Conservation (phyloP, 2,888 invertebrate genomes). For the Trachelus stipa region DNA sequence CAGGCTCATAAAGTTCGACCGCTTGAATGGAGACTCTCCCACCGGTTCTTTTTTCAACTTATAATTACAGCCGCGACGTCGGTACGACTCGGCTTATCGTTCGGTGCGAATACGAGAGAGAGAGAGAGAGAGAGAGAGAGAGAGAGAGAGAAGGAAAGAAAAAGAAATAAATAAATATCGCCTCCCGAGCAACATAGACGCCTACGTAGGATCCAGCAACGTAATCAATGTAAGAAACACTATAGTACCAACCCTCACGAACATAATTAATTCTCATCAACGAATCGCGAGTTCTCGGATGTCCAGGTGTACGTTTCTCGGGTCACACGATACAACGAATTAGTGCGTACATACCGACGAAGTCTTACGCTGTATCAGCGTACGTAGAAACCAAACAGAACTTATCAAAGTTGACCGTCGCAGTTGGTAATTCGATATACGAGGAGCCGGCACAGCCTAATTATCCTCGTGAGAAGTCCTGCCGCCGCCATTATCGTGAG, state of each 20-base stretch:
- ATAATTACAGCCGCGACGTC: constrained; percentile 22
- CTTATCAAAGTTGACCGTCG: constrained; percentile 17
- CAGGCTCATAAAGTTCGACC: constrained; percentile 25
- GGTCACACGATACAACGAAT: not conserved
- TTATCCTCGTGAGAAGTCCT: not conserved
- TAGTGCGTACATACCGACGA: not conserved
- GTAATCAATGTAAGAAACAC: not conserved
- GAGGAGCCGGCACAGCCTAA: not conserved
- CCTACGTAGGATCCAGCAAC: not conserved
- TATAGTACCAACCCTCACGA: not conserved
- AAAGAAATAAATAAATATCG: not conserved
- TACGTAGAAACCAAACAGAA: constrained; percentile 24
- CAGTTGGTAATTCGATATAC: not conserved
- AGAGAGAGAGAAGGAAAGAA: too few species aligned
- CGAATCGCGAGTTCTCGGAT: not conserved
- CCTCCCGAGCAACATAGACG: not conserved
- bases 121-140: too few species aligned
- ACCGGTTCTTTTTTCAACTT: constrained; percentile 26
- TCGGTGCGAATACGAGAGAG: not conserved
- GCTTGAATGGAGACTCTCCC: constrained; percentile 27
- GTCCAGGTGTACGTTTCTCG: not conserved
- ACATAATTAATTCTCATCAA: not conserved
- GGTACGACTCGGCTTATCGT: not conserved
- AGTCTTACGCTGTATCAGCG: constrained; percentile 32
- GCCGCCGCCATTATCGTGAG: not conserved